These are phyloP conservation scores for Ptychobarbus kaznakovi DNA, from an alignment of 2,797 vertebrate genomes.

Conservation along the genomic window DNA sequence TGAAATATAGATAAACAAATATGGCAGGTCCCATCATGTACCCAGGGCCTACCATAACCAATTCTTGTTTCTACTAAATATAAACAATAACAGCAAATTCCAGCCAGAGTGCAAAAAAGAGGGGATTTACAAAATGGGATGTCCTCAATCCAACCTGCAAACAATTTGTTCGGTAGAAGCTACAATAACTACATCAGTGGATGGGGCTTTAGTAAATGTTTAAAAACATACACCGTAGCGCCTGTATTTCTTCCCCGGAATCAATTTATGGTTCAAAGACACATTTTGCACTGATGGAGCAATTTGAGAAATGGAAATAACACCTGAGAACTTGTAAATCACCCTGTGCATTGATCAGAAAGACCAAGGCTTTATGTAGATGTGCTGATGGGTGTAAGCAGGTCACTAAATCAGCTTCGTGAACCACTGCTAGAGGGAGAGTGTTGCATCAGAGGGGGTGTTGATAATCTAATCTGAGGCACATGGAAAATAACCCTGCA, in stretches of 20 bases:
- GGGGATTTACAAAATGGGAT: slow-evolving; percentile 54
- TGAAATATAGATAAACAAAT: slow-evolving; percentile 58
- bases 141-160: slow-evolving; percentile 57
- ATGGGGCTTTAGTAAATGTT: slow-evolving; percentile 56
- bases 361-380: slow-evolving; percentile 28
- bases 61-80: slow-evolving; percentile 59
- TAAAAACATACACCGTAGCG: slow-evolving; percentile 53
- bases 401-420: slow-evolving; percentile 53
- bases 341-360: slow-evolving; percentile 50
- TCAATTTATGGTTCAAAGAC: slow-evolving; percentile 58
- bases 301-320: slow-evolving; percentile 58
- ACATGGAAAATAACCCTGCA: slow-evolving; percentile 19
- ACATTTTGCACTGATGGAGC: slow-evolving; percentile 57
- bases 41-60: slow-evolving; percentile 61
- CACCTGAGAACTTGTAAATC: slow-evolving; percentile 44
- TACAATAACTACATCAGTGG: slow-evolving; percentile 62
- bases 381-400: slow-evolving; percentile 46
- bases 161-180: slow-evolving; percentile 63
- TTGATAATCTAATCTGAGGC: slow-evolving; percentile 44
- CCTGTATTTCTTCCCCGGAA: slow-evolving; percentile 51
- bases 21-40: slow-evolving; percentile 64
- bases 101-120: slow-evolving; percentile 40
- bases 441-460: slow-evolving; percentile 38
- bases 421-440: slow-evolving; percentile 17
- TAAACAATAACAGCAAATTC: slow-evolving; percentile 65